Evolutionary conservation across 2,113 vertebrate genomes (phyloP).

Genomic region (Sula dactylatra): DNA sequence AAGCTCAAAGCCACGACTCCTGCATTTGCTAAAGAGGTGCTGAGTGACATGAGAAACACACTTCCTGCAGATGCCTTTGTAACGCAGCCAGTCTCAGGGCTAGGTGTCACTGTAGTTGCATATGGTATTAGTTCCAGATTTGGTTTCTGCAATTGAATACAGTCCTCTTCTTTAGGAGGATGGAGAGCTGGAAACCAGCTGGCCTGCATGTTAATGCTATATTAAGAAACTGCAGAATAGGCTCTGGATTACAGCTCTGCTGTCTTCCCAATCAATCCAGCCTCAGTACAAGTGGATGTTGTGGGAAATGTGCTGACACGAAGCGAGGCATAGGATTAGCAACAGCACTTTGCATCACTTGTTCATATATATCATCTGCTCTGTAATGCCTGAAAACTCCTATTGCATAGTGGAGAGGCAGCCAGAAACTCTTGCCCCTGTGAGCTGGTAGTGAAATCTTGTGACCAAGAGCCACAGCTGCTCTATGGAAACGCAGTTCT

Average conservation of each 20-base stretch:
- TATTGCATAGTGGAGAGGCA: neutral
- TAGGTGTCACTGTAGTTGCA: neutral
- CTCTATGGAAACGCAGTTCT: neutral
- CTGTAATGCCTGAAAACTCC: neutral
- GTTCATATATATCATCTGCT: neutral
- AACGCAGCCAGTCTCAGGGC: neutral
- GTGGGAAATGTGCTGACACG: neutral
- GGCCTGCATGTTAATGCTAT: neutral
- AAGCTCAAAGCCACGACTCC: neutral
- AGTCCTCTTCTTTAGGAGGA: neutral
- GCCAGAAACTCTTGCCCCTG: neutral
- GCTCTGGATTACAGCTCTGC: neutral
- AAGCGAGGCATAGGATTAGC: neutral
- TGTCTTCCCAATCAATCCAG: neutral
- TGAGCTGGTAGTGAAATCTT: neutral
- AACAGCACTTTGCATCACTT: neutral
- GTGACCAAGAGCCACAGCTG: neutral
- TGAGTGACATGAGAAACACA: neutral
- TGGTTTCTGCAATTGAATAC: neutral
- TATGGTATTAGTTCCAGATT: neutral
- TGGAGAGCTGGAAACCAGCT: neutral
- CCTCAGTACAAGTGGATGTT: neutral
- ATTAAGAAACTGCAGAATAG: neutral
- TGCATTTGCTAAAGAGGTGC: neutral
- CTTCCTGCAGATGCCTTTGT: neutral